Evolutionary conservation across 2,797 vertebrate species (phyloP).

Genomic region (Oophaga sylvatica): DNA sequence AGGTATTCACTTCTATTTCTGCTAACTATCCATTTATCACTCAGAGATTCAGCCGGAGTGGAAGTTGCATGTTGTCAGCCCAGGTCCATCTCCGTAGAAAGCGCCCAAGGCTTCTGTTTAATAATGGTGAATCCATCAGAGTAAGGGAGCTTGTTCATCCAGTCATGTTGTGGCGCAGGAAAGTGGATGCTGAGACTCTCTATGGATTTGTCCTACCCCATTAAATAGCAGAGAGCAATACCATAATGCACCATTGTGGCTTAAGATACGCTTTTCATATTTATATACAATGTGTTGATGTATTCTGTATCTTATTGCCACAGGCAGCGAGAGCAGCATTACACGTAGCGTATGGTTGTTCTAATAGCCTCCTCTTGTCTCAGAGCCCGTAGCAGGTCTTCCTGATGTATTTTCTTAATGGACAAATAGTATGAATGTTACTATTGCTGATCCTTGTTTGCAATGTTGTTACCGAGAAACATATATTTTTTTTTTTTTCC

Average conservation of each 20-base stretch:
- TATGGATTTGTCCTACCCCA: constrained; percentile 59
- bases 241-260: constrained; percentile 58
- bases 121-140: constrained; percentile 59
- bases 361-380: constrained; percentile 49
- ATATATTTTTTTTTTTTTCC: background rate
- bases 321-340: constrained; percentile 47
- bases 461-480: constrained; percentile 8
- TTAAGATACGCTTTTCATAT: constrained; percentile 56
- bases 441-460: background rate
- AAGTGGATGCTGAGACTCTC: constrained; percentile 52
- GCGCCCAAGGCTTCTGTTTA: constrained; percentile 44
- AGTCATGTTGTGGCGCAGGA: constrained; percentile 42
- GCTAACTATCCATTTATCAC: constrained; percentile 1
- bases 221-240: constrained; percentile 57
- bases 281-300: constrained; percentile 54
- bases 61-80: constrained; percentile 30
- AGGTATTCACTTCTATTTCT: background rate
- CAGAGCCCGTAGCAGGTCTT: constrained; percentile 35
- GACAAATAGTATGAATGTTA: constrained; percentile 20
- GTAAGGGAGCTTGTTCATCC: constrained; percentile 40
- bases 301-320: constrained; percentile 55
- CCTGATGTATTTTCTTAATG: constrained; percentile 46
- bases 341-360: constrained; percentile 28
- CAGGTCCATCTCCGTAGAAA: constrained; percentile 50
- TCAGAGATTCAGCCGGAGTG: constrained; percentile 3